phyloP scores from a whole-genome alignment of 2,888 invertebrate species.

The Galeopsomyia nigrocyanea region DNA sequence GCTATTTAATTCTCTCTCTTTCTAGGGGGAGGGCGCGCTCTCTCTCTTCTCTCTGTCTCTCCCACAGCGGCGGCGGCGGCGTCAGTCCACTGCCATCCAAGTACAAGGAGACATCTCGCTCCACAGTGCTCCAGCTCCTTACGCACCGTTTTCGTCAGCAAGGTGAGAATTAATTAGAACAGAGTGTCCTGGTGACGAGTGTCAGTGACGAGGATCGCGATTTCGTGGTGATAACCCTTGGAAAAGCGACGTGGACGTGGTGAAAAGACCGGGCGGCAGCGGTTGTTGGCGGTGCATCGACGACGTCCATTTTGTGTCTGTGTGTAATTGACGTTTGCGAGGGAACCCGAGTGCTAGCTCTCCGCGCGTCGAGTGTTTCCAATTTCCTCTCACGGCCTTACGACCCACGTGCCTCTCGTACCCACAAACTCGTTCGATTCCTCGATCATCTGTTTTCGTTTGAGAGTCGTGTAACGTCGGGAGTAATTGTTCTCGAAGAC shows the following conservation, averaged over 20 bases:
- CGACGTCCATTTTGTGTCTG: conserved; percentile 57
- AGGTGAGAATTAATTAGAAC: conserved; percentile 47
- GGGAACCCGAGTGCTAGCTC: conserved; percentile 43
- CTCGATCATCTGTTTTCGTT: too few species aligned
- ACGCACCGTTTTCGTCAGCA: conserved; percentile 36
- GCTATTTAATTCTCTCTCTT: conserved; percentile 54
- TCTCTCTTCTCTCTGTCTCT: conserved; percentile 15
- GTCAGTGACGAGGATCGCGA: neutral
- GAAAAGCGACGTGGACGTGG: neutral
- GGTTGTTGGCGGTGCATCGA: conserved; percentile 49
- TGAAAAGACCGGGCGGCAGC: conserved; percentile 35
- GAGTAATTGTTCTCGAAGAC: too few species aligned
- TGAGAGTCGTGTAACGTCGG: too few species aligned
- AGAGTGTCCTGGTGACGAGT: conserved; percentile 2
- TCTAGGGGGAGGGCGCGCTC: conserved; percentile 47
- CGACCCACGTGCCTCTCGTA: too few species aligned
- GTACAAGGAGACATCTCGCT: conserved; percentile 58
- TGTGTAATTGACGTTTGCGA: conserved; percentile 54
- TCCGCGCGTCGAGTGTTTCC: too few species aligned
- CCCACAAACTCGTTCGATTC: too few species aligned
- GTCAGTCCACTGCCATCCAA: conserved; percentile 66
- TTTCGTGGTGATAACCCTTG: neutral
- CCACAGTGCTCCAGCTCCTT: conserved; percentile 54
- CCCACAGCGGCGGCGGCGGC: conserved; percentile 51
- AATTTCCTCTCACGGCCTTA: too few species aligned